Evolutionary conservation across 2,113 vertebrate species (phyloP).

Genomic region (Platycercus adscitus): DNA sequence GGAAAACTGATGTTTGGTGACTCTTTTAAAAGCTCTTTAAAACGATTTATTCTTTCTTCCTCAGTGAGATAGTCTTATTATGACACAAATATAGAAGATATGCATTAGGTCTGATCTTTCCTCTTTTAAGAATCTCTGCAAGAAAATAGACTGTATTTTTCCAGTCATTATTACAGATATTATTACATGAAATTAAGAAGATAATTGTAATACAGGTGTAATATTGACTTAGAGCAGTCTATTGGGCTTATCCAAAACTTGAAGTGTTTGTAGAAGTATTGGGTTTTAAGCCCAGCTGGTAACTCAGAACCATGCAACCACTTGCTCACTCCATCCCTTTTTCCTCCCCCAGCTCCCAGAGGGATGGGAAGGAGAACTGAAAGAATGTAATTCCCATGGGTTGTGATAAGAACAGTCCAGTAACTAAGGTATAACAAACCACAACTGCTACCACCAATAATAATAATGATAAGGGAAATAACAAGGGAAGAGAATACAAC

Average conservation of each 20-base stretch:
- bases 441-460: too few relatives aligned
- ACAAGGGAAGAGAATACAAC: too few relatives aligned
- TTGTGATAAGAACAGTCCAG: too few relatives aligned
- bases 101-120: neutral
- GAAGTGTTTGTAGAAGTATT: neutral
- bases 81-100: neutral
- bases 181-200: neutral
- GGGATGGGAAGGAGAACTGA: too few relatives aligned
- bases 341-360: too few relatives aligned
- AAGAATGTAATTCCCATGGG: too few relatives aligned
- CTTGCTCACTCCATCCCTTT: too few relatives aligned
- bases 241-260: neutral
- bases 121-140: neutral
- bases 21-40: neutral
- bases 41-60: neutral
- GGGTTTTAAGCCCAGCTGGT: neutral
- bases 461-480: too few relatives aligned
- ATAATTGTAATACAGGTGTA: neutral
- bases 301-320: too few relatives aligned
- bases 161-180: neutral
- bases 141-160: neutral
- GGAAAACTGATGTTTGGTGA: neutral
- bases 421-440: too few relatives aligned
- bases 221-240: neutral
- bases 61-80: neutral